Evolutionary conservation across 2,797 vertebrate genomes (phyloP).

Genomic region (Rallus crepitans): DNA sequence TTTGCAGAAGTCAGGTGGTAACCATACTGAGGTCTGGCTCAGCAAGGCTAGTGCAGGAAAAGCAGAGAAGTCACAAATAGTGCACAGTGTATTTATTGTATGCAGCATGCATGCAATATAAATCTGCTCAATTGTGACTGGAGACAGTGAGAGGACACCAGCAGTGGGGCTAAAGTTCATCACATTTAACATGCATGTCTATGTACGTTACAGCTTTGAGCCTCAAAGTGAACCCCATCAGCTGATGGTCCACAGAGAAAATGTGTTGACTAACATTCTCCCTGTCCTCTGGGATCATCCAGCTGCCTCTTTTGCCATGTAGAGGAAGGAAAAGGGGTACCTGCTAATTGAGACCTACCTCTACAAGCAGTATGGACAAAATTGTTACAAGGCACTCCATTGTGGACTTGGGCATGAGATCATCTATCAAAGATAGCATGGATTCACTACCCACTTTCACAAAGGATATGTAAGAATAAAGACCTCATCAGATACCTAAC

Average conservation of each 20-base stretch:
- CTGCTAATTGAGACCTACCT: neutral
- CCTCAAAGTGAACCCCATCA: neutral
- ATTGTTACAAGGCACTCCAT: neutral
- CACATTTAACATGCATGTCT: neutral
- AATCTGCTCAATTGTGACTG: neutral
- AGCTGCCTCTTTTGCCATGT: neutral
- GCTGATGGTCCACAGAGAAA: neutral
- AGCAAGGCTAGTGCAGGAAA: neutral
- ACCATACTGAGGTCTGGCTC: neutral
- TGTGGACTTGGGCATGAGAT: neutral
- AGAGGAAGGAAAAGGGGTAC: neutral
- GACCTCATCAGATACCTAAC: neutral
- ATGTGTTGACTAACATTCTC: neutral
- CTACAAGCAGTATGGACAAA: neutral
- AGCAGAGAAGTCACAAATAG: neutral
- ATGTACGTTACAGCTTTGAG: neutral
- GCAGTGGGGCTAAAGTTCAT: neutral
- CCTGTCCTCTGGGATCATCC: neutral
- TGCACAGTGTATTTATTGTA: neutral
- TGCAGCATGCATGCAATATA: neutral
- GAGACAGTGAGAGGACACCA: neutral
- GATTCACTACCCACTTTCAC: neutral
- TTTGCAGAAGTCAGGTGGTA: neutral
- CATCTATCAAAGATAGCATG: neutral
- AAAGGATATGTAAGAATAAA: neutral